Conservation (phyloP, 35 echinoderm and acorn worm species). For the Ptychodera flava region DNA sequence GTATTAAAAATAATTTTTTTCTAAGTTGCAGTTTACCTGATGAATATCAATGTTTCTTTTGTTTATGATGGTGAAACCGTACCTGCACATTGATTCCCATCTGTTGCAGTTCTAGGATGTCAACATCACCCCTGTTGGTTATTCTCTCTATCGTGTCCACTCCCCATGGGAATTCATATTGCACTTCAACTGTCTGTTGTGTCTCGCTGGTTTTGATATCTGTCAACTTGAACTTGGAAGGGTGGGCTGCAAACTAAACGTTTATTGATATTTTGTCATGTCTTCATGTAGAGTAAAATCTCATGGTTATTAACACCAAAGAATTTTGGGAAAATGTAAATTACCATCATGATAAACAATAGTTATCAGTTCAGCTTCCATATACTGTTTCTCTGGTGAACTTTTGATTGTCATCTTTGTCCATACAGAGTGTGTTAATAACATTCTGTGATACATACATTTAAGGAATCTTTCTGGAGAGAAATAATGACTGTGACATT, state of each 20-base stretch:
- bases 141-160: slow-evolving; percentile 82
- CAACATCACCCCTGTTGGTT: slow-evolving; percentile 46
- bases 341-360: neutral
- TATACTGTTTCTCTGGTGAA: no score
- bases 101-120: slow-evolving; percentile 36
- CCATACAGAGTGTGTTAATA: no score
- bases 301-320: neutral
- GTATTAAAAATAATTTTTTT: no score
- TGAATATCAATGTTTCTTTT: no score
- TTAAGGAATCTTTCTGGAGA: no score
- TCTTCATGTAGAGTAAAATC: neutral
- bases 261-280: neutral
- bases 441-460: no score
- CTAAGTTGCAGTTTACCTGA: no score
- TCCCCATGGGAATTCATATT: slow-evolving; percentile 87
- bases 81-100: slow-evolving; percentile 37
- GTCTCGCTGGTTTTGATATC: slow-evolving; percentile 38
- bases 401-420: no score
- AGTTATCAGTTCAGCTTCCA: no score
- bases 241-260: slow-evolving; percentile 55
- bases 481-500: no score
- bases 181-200: slow-evolving; percentile 50
- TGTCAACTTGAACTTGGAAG: slow-evolving; percentile 57
- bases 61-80: no score
- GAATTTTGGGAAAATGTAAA: neutral